These are phyloP conservation scores for Bufo gargarizans DNA, from an alignment of 2,113 vertebrate species.

Conservation along the genomic window DNA sequence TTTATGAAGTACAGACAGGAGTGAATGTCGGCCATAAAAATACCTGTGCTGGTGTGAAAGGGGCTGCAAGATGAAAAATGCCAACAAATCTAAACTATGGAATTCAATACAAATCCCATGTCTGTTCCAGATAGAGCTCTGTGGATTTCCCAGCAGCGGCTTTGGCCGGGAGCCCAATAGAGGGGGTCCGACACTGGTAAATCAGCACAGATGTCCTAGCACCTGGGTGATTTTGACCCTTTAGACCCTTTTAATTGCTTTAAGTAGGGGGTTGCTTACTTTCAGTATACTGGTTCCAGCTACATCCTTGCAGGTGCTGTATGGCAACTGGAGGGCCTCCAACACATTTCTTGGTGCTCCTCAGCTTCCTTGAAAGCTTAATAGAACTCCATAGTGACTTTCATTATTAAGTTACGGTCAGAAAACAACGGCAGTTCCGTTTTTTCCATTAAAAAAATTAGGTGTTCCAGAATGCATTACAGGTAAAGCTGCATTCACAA, in stretches of 20 bases:
- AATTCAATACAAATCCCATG: background rate
- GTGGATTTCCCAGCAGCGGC: background rate
- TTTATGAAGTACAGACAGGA: background rate
- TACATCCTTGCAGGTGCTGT: slow-evolving; percentile 17
- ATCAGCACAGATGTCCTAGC: slow-evolving; percentile 26
- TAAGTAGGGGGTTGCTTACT: background rate
- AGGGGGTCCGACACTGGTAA: background rate
- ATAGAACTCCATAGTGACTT: background rate
- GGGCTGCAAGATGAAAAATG: background rate
- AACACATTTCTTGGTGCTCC: background rate
- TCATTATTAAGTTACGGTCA: background rate
- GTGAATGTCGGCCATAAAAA: background rate
- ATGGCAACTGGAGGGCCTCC: background rate
- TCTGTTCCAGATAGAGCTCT: background rate
- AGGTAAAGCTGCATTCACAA: background rate
- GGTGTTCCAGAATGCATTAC: too few species aligned
- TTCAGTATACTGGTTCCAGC: slow-evolving; percentile 17
- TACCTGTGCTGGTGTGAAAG: background rate
- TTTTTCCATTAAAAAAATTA: background rate
- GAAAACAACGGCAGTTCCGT: background rate
- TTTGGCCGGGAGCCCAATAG: background rate
- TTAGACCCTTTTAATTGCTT: background rate
- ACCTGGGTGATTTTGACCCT: background rate
- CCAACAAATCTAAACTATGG: background rate
- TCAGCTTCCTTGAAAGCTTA: background rate